Evolutionary conservation across 2,888 invertebrate genomes (phyloP).

Genomic region (Sinodicranocentrus sp.): DNA sequence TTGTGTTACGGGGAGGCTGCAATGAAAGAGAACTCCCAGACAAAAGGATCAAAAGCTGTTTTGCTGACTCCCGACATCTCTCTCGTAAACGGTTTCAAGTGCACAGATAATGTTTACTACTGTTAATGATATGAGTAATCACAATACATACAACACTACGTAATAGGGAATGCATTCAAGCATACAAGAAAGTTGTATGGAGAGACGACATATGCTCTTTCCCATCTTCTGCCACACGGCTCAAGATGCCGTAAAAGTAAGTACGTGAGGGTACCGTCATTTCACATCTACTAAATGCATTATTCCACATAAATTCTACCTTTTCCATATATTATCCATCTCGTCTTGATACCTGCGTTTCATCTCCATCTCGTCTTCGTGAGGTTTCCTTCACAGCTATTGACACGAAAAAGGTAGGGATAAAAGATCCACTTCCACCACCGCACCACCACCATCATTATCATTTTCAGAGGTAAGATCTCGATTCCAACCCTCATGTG

Average conservation of each 20-base stretch:
- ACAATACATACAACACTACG: too few relatives aligned
- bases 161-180: constrained; percentile 11
- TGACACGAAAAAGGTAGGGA: constrained; percentile 38
- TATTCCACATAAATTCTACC: too few relatives aligned
- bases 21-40: neutral
- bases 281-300: too few relatives aligned
- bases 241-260: too few relatives aligned
- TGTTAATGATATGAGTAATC: neutral
- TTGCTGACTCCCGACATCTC: constrained; percentile 34
- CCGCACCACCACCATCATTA: constrained; percentile 27
- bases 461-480: constrained; percentile 7
- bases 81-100: neutral
- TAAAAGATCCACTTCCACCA: constrained; percentile 34
- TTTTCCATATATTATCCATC: too few relatives aligned
- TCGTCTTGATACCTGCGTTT: constrained; percentile 1
- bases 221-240: neutral
- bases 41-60: constrained; percentile 23
- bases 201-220: constrained; percentile 29
- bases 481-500: neutral
- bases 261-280: too few relatives aligned
- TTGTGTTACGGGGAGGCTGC: constrained; percentile 38
- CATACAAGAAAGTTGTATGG: neutral
- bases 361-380: constrained; percentile 20
- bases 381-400: constrained; percentile 28
- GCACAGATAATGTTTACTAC: neutral